Conservation (phyloP, 1,140 invertebrate genomes). For the Aradophagus sp. region DNA sequence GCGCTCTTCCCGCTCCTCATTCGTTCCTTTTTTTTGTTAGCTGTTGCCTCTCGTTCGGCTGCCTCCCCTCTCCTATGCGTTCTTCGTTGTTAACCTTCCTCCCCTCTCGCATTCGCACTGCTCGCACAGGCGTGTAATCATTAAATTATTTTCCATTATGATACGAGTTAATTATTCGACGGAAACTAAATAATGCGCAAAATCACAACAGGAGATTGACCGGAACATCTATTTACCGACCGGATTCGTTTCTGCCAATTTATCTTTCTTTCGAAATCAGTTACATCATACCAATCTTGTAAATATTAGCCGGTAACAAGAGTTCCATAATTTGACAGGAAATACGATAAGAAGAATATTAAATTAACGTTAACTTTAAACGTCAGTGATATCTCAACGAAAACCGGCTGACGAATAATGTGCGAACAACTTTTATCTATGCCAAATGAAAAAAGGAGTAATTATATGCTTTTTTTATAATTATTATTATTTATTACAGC, state of each 20-base stretch:
- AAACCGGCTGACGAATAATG: too few relatives aligned
- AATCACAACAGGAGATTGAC: conserved; percentile 57
- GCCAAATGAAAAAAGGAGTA: too few relatives aligned
- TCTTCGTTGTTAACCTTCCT: background rate
- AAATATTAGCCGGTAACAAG: conserved; percentile 46
- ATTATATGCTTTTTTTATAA: too few relatives aligned
- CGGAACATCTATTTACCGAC: conserved; percentile 60
- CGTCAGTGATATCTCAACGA: too few relatives aligned
- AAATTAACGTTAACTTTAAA: too few relatives aligned
- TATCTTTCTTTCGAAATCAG: conserved; percentile 50
- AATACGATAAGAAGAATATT: too few relatives aligned
- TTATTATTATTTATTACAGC: too few relatives aligned
- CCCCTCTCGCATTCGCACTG: conserved; percentile 2
- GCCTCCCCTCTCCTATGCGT: conserved; percentile 7
- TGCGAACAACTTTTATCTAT: too few relatives aligned
- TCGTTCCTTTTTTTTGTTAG: conserved; percentile 40
- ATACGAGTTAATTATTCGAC: conserved; percentile 63
- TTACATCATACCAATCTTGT: conserved; percentile 40
- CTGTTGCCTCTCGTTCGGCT: too few relatives aligned
- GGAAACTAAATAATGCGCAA: conserved; percentile 60
- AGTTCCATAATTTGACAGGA: conserved; percentile 39
- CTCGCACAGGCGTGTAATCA: conserved; percentile 56
- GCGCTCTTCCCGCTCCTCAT: conserved; percentile 38
- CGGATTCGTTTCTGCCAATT: conserved; percentile 47
- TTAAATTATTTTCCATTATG: conserved; percentile 64